phyloP scores from a whole-genome alignment of 2,113 vertebrate species.

The Cyprinodon variegatus region DNA sequence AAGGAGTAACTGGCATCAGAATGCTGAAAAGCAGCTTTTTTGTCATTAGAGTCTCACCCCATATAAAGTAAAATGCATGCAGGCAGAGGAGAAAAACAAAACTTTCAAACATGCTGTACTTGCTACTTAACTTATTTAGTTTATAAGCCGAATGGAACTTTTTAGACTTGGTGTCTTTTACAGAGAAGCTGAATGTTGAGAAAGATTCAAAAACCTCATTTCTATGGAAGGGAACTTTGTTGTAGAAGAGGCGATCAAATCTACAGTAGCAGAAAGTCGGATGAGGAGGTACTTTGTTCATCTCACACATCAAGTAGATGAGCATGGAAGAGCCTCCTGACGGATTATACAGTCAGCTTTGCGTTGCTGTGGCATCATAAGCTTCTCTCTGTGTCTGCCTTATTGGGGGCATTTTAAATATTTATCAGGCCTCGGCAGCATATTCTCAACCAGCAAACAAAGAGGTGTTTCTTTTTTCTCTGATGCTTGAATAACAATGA shows the following conservation, averaged over 20 bases:
- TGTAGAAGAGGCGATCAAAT: conserved; percentile 23
- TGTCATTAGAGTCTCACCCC: background rate
- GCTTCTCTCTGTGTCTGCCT: conserved; percentile 45
- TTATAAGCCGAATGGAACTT: conserved; percentile 20
- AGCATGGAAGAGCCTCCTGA: background rate
- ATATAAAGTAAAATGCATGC: background rate
- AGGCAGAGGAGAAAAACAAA: background rate
- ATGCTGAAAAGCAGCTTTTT: conserved; percentile 1
- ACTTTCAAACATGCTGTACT: conserved; percentile 47
- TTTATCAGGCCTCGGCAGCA: conserved; percentile 58
- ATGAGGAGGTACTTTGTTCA: conserved; percentile 29
- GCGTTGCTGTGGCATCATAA: conserved; percentile 62
- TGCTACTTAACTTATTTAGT: conserved; percentile 8
- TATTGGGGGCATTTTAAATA: conserved; percentile 71
- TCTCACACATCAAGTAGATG: conserved; percentile 15
- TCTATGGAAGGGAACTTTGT: conserved; percentile 16
- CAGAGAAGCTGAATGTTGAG: conserved; percentile 11
- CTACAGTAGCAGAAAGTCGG: conserved; percentile 5
- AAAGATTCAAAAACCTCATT: conserved; percentile 38
- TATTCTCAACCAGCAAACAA: conserved; percentile 41
- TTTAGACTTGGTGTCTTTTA: conserved; percentile 19
- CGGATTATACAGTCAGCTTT: conserved; percentile 42
- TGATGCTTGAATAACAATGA: conserved; percentile 51
- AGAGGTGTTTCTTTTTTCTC: conserved; percentile 19
- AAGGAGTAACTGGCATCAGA: conserved; percentile 8